A percentile compares a stretch with the other conserved stretches of the same genome.
Conservation (phyloP, 2,797 vertebrate species). For the Microctenopoma lineatum region DNA sequence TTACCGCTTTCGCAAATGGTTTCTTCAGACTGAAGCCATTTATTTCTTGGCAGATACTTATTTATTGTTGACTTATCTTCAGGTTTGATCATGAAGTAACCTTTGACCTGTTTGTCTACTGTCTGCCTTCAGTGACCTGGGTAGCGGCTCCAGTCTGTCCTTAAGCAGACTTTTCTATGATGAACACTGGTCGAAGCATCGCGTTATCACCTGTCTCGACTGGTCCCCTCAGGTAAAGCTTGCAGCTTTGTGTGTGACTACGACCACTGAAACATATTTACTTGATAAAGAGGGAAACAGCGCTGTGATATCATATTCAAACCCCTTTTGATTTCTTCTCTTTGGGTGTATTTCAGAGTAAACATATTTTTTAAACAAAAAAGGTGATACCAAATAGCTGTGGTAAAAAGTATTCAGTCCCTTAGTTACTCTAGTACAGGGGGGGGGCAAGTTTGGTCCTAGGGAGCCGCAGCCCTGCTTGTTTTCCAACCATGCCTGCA, state of each 20-base stretch:
- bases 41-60: not conserved
- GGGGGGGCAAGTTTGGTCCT: no score
- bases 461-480: no score
- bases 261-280: not conserved
- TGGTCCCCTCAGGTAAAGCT: slow-evolving; percentile 95
- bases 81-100: slow-evolving; percentile 13
- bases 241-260: slow-evolving; percentile 8
- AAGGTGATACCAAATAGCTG: no score
- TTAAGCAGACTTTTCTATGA: slow-evolving; percentile 95
- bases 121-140: slow-evolving; percentile 73
- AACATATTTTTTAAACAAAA: no score
- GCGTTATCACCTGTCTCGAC: slow-evolving; percentile 96
- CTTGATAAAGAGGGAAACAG: not conserved
- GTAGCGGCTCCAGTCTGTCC: slow-evolving; percentile 92
- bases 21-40: not conserved
- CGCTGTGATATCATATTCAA: no score
- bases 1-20: no score
- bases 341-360: no score
- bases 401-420: no score
- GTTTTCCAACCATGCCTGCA: no score
- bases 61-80: slow-evolving; percentile 1
- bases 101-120: slow-evolving; percentile 18
- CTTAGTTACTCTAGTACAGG: no score
- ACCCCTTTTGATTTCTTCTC: no score
- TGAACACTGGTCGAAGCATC: slow-evolving; percentile 97